A percentile compares a stretch with the other conserved stretches of the same genome.
Evolutionary conservation across 1,140 invertebrate species (phyloP).

Genomic region (Ostrea denselamellosa): DNA sequence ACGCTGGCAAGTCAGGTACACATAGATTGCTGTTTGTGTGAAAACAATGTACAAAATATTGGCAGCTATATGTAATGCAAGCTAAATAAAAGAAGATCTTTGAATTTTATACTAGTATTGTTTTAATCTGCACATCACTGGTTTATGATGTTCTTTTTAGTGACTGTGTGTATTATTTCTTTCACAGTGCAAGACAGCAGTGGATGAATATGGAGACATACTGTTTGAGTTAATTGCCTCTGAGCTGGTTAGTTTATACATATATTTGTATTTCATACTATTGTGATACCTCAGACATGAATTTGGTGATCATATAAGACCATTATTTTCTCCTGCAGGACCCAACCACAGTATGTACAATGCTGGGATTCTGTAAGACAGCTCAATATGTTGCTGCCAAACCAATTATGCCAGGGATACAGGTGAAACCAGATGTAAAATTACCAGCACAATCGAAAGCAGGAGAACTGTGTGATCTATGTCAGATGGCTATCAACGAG

Average conservation of each 20-base stretch:
- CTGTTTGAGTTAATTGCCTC: conserved; percentile 45
- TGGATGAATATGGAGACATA: conserved; percentile 42
- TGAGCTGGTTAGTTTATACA: conserved; percentile 45
- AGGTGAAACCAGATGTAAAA: not conserved
- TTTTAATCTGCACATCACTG: not conserved
- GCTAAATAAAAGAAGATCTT: not conserved
- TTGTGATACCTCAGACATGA: not conserved
- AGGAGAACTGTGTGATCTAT: conserved; percentile 40
- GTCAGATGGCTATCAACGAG: conserved; percentile 37
- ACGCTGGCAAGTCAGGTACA: not conserved
- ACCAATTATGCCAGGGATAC: not conserved
- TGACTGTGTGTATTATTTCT: not conserved
- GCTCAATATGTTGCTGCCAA: not conserved
- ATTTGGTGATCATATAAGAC: not conserved
- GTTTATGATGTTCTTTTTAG: not conserved
- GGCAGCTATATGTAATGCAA: not conserved
- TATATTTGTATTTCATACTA: not conserved
- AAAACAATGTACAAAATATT: not conserved
- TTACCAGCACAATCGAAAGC: conserved; percentile 8
- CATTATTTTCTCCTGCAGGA: conserved; percentile 21
- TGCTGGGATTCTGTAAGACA: conserved; percentile 48
- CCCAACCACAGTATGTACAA: conserved; percentile 40
- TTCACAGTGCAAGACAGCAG: conserved; percentile 48
- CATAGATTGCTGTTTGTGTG: not conserved
- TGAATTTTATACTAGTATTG: too few relatives aligned